Percentiles rank a stretch among this genome's conserved stretches.
These are phyloP conservation scores for Mactra quadrangularis DNA, from an alignment of 1,140 invertebrate species.

Conservation along the genomic window DNA sequence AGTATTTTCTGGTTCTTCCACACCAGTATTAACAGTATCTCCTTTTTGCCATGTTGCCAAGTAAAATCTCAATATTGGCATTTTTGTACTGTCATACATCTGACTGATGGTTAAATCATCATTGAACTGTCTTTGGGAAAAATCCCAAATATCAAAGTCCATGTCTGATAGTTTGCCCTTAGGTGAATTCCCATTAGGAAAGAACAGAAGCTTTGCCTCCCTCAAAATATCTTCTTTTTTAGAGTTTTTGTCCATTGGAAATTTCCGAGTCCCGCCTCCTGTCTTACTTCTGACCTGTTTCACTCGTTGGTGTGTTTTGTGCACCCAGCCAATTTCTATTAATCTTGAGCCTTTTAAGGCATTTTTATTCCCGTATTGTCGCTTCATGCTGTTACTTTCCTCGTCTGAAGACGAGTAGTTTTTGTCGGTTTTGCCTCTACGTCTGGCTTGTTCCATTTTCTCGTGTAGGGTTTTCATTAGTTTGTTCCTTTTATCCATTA, in stretches of 20 bases:
- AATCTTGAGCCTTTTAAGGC: too few species aligned
- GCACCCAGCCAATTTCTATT: conserved; percentile 65
- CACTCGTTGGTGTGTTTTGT: conserved; percentile 16
- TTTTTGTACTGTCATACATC: conserved; percentile 60
- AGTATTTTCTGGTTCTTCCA: too few species aligned
- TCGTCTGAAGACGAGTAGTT: too few species aligned
- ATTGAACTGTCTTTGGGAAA: conserved; percentile 27
- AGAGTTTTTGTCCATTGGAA: conserved; percentile 28
- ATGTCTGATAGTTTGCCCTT: conserved; percentile 52
- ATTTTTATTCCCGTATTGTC: conserved; percentile 45
- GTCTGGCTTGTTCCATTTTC: conserved; percentile 25
- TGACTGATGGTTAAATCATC: conserved; percentile 44
- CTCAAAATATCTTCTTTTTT: conserved; percentile 50
- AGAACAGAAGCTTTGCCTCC: conserved; percentile 41
- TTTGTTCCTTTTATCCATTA: conserved; percentile 9
- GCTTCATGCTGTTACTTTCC: conserved; percentile 17
- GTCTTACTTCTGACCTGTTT: conserved; percentile 61
- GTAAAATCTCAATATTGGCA: conserved; percentile 60
- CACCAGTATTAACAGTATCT: conserved; percentile 4
- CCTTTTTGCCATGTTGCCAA: conserved; percentile 49
- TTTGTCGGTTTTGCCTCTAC: conserved; percentile 20
- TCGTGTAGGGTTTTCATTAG: conserved; percentile 18
- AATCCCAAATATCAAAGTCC: conserved; percentile 58
- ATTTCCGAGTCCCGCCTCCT: conserved; percentile 59
- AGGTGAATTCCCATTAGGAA: conserved; percentile 44